Percentiles rank a stretch among this genome's conserved stretches.
These are phyloP conservation scores for Lipophrys pholis DNA, from an alignment of 2,113 vertebrate genomes.

Conservation along the genomic window DNA sequence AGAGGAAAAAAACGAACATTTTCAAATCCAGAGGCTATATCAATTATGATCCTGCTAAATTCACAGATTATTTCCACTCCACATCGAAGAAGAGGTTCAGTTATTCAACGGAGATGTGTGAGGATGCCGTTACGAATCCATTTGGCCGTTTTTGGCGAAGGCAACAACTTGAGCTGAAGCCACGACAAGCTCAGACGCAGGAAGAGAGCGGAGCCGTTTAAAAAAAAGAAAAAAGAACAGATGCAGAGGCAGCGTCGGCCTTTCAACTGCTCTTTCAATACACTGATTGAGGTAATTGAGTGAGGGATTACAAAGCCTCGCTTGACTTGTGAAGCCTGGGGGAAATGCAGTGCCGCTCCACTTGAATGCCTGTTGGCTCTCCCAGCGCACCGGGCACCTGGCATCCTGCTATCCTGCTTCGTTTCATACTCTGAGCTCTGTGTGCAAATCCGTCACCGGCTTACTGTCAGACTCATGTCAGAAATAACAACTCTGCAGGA, in stretches of 20 bases:
- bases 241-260: slow-evolving; percentile 32
- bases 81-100: slow-evolving; percentile 7
- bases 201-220: slow-evolving; percentile 2
- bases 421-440: slow-evolving; percentile 24
- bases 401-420: slow-evolving; percentile 20
- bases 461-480: slow-evolving; percentile 45
- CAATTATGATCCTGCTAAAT: not conserved
- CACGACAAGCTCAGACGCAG: slow-evolving; percentile 19
- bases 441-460: slow-evolving; percentile 35
- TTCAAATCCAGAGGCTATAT: not conserved
- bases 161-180: slow-evolving; percentile 3
- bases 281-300: slow-evolving; percentile 65
- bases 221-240: slow-evolving; percentile 26
- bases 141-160: not conserved
- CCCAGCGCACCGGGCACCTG: slow-evolving; percentile 40
- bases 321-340: slow-evolving; percentile 53
- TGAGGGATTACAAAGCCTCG: slow-evolving; percentile 61
- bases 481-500: slow-evolving; percentile 35
- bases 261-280: slow-evolving; percentile 51
- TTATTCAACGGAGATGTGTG: not conserved
- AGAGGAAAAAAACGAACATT: not conserved
- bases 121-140: not conserved
- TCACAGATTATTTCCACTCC: not conserved
- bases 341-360: slow-evolving; percentile 30
- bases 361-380: slow-evolving; percentile 43